Percentiles rank a stretch among this genome's conserved stretches.
Evolutionary conservation across 2,797 vertebrate genomes (phyloP).

Genomic region (Lutra lutra): DNA sequence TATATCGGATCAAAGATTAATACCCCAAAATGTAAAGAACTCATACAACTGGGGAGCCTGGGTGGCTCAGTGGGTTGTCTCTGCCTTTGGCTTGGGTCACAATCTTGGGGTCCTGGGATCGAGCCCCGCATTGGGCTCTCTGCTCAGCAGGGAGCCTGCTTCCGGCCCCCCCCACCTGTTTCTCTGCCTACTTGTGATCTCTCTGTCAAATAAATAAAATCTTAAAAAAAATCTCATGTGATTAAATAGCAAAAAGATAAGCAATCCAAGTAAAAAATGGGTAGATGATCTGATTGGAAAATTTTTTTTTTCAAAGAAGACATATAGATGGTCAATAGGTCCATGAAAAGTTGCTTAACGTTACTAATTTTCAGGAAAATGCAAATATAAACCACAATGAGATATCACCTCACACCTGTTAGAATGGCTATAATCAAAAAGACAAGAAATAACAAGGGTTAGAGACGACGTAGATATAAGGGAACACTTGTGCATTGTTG

Average conservation of each 20-base stretch:
- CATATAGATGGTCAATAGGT: background rate
- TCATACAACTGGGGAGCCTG: background rate
- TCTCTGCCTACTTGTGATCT: no score
- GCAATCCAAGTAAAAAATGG: background rate
- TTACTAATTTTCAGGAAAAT: background rate
- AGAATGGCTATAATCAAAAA: background rate
- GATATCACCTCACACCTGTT: background rate
- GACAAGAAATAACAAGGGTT: background rate
- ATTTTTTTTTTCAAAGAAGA: background rate
- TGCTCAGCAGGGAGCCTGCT: no score
- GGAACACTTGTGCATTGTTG: background rate
- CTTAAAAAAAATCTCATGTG: background rate
- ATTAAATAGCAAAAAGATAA: background rate
- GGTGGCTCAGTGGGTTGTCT: no score
- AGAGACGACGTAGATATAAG: background rate
- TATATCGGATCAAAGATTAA: background rate
- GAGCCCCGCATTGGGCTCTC: no score
- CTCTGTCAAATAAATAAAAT: no score
- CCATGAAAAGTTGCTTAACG: background rate
- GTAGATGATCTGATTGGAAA: background rate
- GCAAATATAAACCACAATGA: background rate
- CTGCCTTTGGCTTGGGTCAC: no score
- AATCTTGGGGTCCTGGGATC: no score
- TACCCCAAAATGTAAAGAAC: background rate
- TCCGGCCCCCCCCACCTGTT: accelerated